Percentiles rank a stretch among this genome's conserved stretches.
Evolutionary conservation across 1,140 invertebrate species (phyloP).

Genomic region (Drosophila mauritiana): DNA sequence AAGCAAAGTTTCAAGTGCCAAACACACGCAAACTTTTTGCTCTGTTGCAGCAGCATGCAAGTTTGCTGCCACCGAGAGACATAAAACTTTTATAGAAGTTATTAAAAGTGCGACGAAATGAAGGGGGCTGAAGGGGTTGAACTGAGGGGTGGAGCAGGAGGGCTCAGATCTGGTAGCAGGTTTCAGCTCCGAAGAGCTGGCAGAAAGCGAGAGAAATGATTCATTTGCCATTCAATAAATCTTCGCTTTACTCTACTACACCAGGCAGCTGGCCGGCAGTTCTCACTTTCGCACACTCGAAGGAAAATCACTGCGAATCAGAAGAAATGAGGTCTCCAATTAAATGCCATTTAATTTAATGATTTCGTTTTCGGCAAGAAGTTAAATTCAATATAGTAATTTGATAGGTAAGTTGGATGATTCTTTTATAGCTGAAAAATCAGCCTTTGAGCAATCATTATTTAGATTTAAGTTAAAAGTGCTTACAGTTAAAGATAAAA

Average conservation of each 20-base stretch:
- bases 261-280: slow-evolving; percentile 51
- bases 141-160: not conserved
- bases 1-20: slow-evolving; percentile 74
- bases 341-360: not conserved
- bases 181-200: slow-evolving; percentile 55
- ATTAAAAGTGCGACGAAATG: slow-evolving; percentile 71
- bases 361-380: not conserved
- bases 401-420: too few species aligned
- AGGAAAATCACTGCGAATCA: slow-evolving; percentile 3
- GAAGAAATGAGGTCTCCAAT: not conserved
- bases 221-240: slow-evolving; percentile 81
- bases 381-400: not conserved
- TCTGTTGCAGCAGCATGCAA: slow-evolving; percentile 62
- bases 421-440: too few species aligned
- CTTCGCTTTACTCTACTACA: slow-evolving; percentile 57
- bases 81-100: slow-evolving; percentile 79
- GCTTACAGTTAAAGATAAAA: too few species aligned
- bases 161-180: slow-evolving; percentile 11
- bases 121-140: not conserved
- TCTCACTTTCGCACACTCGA: slow-evolving; percentile 17
- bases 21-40: slow-evolving; percentile 78
- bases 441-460: too few species aligned
- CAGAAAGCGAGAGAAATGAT: slow-evolving; percentile 44
- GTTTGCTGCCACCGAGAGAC: slow-evolving; percentile 66
- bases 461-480: too few species aligned